A percentile compares a stretch with the other conserved stretches of the same genome.
Evolutionary conservation across 2,797 vertebrate species (phyloP).

Genomic region (Okamejei kenojei): DNA sequence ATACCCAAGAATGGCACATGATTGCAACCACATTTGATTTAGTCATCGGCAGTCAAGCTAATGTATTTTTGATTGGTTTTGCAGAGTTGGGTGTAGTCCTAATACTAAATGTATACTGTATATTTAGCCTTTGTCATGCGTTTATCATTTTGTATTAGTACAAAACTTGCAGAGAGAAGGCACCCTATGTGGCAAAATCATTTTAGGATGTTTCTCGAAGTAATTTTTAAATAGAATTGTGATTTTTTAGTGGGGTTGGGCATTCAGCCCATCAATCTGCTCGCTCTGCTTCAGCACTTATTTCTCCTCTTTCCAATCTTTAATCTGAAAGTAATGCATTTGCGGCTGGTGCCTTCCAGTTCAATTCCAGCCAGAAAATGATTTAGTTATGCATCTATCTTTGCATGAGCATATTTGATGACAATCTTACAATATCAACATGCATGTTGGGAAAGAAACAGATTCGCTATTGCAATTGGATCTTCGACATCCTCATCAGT

Average conservation of each 20-base stretch:
- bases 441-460: no score
- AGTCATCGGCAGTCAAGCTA: not conserved
- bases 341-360: not conserved
- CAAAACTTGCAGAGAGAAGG: not conserved
- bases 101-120: not conserved
- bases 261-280: not conserved
- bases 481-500: no score
- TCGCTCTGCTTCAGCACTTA: not conserved
- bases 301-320: not conserved
- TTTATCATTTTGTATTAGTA: not conserved
- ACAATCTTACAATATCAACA: not conserved
- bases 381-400: not conserved
- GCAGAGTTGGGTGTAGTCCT: not conserved
- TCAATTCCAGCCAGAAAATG: not conserved
- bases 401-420: not conserved
- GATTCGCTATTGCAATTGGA: no score
- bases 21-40: not conserved
- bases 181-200: not conserved
- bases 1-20: not conserved
- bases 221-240: not conserved
- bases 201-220: not conserved
- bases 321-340: not conserved
- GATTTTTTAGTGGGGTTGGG: not conserved
- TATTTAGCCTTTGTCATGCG: not conserved
- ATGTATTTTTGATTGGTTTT: not conserved